phyloP scores from a whole-genome alignment of 1,140 invertebrate genomes.

The Drosophila navojoa region DNA sequence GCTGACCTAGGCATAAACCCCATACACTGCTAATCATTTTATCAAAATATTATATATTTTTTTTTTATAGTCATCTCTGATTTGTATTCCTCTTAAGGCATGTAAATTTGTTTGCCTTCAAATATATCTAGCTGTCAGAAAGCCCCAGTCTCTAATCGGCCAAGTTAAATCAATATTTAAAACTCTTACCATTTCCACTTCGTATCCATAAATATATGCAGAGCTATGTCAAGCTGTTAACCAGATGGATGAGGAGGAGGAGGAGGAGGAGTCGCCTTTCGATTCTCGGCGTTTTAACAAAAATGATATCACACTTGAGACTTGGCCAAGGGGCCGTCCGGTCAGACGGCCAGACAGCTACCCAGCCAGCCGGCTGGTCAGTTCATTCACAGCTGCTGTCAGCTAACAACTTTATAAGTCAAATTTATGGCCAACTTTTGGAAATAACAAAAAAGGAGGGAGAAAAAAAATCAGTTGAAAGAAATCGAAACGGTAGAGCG shows the following conservation, averaged over 20 bases:
- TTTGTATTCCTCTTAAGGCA: too few species aligned
- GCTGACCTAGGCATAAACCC: too few species aligned
- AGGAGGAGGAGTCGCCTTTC: slow-evolving; percentile 3
- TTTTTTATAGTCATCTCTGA: too few species aligned
- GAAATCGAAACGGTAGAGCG: slow-evolving; percentile 44
- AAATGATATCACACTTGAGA: slow-evolving; percentile 37
- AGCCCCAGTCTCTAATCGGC: too few species aligned
- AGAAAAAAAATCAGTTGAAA: slow-evolving; percentile 16
- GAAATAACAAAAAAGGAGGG: slow-evolving; percentile 7
- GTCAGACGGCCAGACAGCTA: too few species aligned
- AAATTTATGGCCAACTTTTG: slow-evolving; percentile 64
- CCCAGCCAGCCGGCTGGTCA: neutral
- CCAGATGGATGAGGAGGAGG: neutral
- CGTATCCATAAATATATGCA: slow-evolving; percentile 3
- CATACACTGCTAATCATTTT: too few species aligned
- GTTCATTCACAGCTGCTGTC: slow-evolving; percentile 71
- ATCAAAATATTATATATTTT: too few species aligned
- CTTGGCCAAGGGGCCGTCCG: neutral
- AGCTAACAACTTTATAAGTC: slow-evolving; percentile 75
- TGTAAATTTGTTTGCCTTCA: neutral
- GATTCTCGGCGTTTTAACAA: slow-evolving; percentile 13
- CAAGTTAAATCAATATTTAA: neutral
- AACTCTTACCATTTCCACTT: slow-evolving; percentile 1
- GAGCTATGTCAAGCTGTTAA: slow-evolving; percentile 13
- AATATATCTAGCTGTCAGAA: neutral